Evolutionary conservation across 2,797 vertebrate species (phyloP), one percentile per base, ranked within the genome.

Genomic region (Rhodeus uyekii): DNA sequence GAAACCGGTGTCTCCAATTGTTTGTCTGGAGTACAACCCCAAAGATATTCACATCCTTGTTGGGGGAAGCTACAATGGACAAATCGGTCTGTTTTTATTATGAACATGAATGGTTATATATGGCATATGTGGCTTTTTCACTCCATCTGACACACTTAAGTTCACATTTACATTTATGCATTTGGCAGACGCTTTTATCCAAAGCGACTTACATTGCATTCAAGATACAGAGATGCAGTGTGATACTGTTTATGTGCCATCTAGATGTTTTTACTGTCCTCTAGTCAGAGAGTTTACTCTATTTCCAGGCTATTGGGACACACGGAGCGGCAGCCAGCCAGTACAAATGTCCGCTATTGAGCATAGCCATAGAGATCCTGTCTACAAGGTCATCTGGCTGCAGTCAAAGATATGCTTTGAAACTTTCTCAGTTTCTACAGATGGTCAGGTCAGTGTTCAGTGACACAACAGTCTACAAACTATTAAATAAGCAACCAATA

Each of bases 361-460:
- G 86, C 87, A 95, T 85, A 95, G 96, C 88, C 98, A 99, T 92
- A 90, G 95, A 86, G 98, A 98, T 87, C 97, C 97, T 0, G 96
- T 97, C 84, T 98, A 97, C 0, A 96, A 96, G 83, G 90, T 93
- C n/a, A 93, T 95, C 90, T 99, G 98, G 97, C 86, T 98, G 74
- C 97, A 96, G 88, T 97, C 97, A 42, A 97, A 98, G 91, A 97
- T 97, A 0, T 96, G 96, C 86, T 97, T 96, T 0, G 97, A 98
- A n/a, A 93, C 92, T 44, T 97, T 99, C 92, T 97, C 98, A 0
- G 95, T 96, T 1, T 98, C 97, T 86, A 97, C 96, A 0, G 97
- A 99, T 0, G 97, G 97, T 81, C 96, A 98, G 96, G 97, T 98
- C 88, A 89, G 82, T 75, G 14, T 46, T 61, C 29, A 60, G 32